Base-by-base conservation (phyloP, 1,140 invertebrate genomes). In the Plectrocnemia conspersa region DNA sequence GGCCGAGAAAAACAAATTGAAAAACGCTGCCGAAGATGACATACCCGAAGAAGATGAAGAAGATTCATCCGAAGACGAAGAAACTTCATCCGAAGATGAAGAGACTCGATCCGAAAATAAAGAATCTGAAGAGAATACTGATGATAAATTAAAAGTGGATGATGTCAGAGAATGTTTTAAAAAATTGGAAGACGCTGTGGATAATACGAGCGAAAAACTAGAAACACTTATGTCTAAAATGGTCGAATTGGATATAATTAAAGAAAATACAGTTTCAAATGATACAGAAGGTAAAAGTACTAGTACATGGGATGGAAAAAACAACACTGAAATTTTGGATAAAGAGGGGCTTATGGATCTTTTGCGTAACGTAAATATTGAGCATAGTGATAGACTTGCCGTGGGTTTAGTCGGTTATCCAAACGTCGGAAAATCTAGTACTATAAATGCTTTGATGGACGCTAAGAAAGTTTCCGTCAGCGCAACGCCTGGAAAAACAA, bases 391-490 rank as follows among this genome's bases (percentile, higher is more conserved):
- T 33, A 65, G 84, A 10, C 80, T 84, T 1, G 93, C 90, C 25
- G 82, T 98, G 58, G 94, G 94, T 33, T 79, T 98, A 70, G 93
- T 97, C 61, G 97, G 97, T 0, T 99, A 99, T 78, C 97, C 97
- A 1, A 99, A 99, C 80, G 97, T 99, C 25, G 97, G 97, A 11
- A 99, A 99, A 77, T 98, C 94, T 76, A 98, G 95, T 38, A 97
- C 95, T 2, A 97, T 99, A 27, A 99, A 99, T 81, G 80, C 91
- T 3, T 71, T 99, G 33, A 76, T 99, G 67, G 81, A 83, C 50
- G 77, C 79, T 10, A 99, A 99, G 70, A 97, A 96, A 76, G 93
- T 75, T 0, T 90, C 91, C 1, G 93, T 97, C 0, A 98, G 94
- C 16, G 86, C 92, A 2, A 98, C 95, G 41, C 95, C 96, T 0